Percentiles rank a stretch among this genome's conserved stretches.
phyloP scores from a whole-genome alignment of 2,888 invertebrate species.

The Kryphioiulus occultus region DNA sequence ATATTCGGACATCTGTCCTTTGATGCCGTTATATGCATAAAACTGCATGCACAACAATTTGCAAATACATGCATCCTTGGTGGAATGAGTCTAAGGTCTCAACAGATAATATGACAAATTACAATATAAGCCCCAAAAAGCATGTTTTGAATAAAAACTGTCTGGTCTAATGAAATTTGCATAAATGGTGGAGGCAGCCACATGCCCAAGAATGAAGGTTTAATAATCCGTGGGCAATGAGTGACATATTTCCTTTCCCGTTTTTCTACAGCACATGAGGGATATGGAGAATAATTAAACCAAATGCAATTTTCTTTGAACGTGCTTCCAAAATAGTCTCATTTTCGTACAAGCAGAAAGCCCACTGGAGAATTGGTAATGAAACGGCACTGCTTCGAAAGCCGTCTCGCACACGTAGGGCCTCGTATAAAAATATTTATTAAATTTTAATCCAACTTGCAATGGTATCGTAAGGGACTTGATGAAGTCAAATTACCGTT shows the following conservation, averaged over 20 bases:
- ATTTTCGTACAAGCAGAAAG: not conserved
- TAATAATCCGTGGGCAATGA: not conserved
- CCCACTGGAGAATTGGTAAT: slow-evolving; percentile 29
- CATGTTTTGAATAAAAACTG: not conserved
- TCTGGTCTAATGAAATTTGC: not conserved
- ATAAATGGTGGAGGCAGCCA: not conserved
- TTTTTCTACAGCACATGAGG: slow-evolving; percentile 25
- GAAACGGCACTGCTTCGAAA: not conserved
- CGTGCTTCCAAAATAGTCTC: slow-evolving; percentile 38
- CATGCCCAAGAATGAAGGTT: not conserved
- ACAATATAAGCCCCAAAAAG: too few species aligned
- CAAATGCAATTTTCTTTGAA: slow-evolving; percentile 24
- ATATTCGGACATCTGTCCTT: too few species aligned
- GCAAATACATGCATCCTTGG: too few species aligned
- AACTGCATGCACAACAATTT: too few species aligned
- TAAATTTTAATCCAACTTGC: slow-evolving; percentile 22
- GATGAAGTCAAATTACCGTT: slow-evolving; percentile 28
- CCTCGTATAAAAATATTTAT: slow-evolving; percentile 15
- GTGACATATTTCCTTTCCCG: not conserved
- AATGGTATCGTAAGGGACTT: not conserved
- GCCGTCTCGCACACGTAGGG: not conserved
- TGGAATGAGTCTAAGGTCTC: too few species aligned
- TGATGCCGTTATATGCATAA: too few species aligned
- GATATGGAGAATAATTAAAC: slow-evolving; percentile 28
- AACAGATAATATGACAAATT: too few species aligned